Evolutionary conservation across 2,888 invertebrate genomes (phyloP).

Genomic region (Noctua comes): DNA sequence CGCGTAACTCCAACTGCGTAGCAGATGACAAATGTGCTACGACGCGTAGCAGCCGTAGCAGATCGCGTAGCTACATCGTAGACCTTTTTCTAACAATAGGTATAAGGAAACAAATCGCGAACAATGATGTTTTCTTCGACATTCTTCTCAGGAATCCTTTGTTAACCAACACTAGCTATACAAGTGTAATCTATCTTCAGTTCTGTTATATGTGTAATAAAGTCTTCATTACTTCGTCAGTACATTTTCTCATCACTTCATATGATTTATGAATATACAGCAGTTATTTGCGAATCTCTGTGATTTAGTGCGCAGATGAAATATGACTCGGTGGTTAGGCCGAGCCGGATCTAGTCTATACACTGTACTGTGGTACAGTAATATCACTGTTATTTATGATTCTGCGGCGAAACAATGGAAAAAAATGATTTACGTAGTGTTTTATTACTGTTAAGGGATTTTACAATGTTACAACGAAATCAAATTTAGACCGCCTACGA

Average conservation of each 20-base stretch:
- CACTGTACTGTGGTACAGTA: background rate
- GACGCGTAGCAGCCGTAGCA: constrained; percentile 42
- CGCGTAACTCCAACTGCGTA: constrained; percentile 20
- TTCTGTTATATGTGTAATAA: constrained; percentile 16
- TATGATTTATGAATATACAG: constrained; percentile 53
- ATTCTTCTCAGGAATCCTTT: constrained; percentile 23
- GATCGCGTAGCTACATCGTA: constrained; percentile 40
- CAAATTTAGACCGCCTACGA: background rate
- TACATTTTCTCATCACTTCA: constrained; percentile 15
- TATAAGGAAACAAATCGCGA: constrained; percentile 17
- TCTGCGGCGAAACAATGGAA: constrained; percentile 11
- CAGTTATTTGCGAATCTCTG: constrained; percentile 37
- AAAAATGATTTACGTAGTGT: background rate
- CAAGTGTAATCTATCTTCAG: constrained; percentile 43
- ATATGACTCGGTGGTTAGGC: constrained; percentile 30
- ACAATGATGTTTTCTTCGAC: constrained; percentile 47
- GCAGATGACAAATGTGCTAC: constrained; percentile 34
- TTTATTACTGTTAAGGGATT: background rate
- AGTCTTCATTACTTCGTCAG: constrained; percentile 39
- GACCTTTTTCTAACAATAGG: constrained; percentile 34
- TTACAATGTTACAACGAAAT: background rate
- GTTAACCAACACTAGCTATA: constrained; percentile 14
- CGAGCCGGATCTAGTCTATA: background rate
- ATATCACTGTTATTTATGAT: constrained; percentile 40
- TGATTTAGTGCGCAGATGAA: constrained; percentile 36